Base-by-base conservation (phyloP, 2,888 invertebrate genomes). In the Brachypterus glaber region DNA sequence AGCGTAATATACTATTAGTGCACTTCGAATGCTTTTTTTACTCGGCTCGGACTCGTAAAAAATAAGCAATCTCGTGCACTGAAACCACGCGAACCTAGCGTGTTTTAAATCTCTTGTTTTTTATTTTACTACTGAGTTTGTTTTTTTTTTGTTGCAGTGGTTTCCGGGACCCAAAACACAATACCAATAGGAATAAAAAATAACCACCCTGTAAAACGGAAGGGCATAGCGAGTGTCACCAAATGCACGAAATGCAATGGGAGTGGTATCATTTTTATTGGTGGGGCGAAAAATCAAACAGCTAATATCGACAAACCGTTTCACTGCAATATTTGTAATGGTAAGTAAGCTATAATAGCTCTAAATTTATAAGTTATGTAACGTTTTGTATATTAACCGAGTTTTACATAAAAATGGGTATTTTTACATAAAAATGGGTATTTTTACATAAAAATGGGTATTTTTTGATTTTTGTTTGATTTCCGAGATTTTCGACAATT, bases 181-280 rank as follows among this genome's bases (percentile, higher is more conserved):
- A 70, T 73, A 46, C 68, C 68, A 1, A 64, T 67, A 13, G 66
- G 66, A 9, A 56, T 64, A 16, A 65, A 64, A 46, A 64, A 65
- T 44, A 62, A 64, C 37, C 85, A 87, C 72, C 85, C 87, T 41
- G 87, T 87, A 18, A 87, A 87, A 64, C 79, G 84, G 61, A 76
- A 86, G 64, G 86, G 83, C 49, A 72, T 86, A 43, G 83, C 86
- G 13, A 80, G 82, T 31, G 85, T 88, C 34, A 85, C 87, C 14
- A 89, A 88, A 60, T 89, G 88, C 61, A 85, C 87, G 52, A 88
- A 88, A 62, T 89, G 88, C 60, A 89, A 88, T 60, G 88, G 88
- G 17, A 85, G 87, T 2, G 88, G 88, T 30, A 84, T 88, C 35
- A 86, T 89, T 50, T 83, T 83, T 58, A 79, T 83, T 46, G 82